A percentile compares a stretch with the other conserved stretches of the same genome.
Evolutionary conservation across 2,113 vertebrate species (phyloP).

Genomic region (Pedetes capensis): DNA sequence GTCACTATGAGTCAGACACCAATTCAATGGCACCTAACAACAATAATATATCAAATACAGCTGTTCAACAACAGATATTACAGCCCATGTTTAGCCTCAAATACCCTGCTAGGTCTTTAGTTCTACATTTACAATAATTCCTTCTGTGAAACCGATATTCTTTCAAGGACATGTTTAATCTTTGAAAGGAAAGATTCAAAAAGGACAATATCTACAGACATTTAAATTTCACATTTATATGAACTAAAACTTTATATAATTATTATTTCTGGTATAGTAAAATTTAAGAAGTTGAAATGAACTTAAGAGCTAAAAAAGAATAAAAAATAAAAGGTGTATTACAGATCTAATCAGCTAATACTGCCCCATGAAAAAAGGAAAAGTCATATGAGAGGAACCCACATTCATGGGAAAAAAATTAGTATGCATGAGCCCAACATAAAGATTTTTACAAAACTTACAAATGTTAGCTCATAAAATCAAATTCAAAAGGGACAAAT

Average conservation of each 20-base stretch:
- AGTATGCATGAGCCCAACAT: not conserved
- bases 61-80: not conserved
- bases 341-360: not conserved
- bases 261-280: not conserved
- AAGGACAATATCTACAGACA: not conserved
- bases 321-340: not conserved
- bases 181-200: not conserved
- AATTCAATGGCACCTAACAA: too few relatives aligned
- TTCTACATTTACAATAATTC: not conserved
- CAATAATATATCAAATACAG: not conserved
- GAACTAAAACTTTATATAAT: not conserved
- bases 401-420: not conserved
- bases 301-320: not conserved
- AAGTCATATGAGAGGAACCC: not conserved
- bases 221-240: not conserved
- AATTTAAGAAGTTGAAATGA: not conserved
- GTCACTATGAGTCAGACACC: too few relatives aligned
- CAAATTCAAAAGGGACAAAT: not conserved
- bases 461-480: too few relatives aligned
- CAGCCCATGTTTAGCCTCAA: not conserved
- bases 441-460: conserved; percentile 40
- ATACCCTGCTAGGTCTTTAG: not conserved
- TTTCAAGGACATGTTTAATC: not conserved
- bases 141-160: not conserved
- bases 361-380: not conserved